Evolutionary conservation across 2,888 invertebrate genomes (phyloP).

Genomic region (Orthonevra nobilis): DNA sequence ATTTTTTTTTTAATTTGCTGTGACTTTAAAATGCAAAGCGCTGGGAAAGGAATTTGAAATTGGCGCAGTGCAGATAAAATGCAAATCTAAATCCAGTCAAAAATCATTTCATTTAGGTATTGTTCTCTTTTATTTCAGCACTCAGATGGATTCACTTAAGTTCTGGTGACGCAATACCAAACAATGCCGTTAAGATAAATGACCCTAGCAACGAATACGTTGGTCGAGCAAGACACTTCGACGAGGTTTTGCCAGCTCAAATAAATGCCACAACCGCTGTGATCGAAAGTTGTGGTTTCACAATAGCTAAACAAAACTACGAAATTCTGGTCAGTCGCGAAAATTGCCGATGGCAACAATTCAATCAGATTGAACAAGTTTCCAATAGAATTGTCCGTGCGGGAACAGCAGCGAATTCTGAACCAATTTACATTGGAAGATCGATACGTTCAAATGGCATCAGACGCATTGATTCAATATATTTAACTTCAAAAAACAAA

Average conservation of each 20-base stretch:
- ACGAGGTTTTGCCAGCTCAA: conserved; percentile 30
- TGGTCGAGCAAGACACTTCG: conserved; percentile 37
- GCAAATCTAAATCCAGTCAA: too few species aligned
- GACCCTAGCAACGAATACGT: background rate
- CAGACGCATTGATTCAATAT: conserved; percentile 8
- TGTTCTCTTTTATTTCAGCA: conserved; percentile 7
- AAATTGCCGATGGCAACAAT: conserved; percentile 13
- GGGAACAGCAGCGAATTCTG: conserved; percentile 12
- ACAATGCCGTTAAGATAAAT: background rate
- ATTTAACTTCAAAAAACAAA: conserved; percentile 5
- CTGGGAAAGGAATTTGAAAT: too few species aligned
- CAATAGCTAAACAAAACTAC: conserved; percentile 4
- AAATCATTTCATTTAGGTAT: too few species aligned
- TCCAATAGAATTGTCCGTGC: conserved; percentile 20
- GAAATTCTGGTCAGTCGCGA: conserved; percentile 17
- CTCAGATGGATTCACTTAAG: conserved; percentile 23
- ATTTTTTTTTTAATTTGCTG: background rate
- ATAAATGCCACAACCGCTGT: conserved; percentile 9
- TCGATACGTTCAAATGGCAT: background rate
- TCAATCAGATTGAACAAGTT: background rate
- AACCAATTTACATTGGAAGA: conserved; percentile 31
- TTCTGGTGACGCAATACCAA: conserved; percentile 10
- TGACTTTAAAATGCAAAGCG: too few species aligned
- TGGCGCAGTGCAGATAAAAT: too few species aligned
- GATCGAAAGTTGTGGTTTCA: conserved; percentile 7